phyloP scores from a whole-genome alignment of 2,888 invertebrate species.

The Chalcis sispes region DNA sequence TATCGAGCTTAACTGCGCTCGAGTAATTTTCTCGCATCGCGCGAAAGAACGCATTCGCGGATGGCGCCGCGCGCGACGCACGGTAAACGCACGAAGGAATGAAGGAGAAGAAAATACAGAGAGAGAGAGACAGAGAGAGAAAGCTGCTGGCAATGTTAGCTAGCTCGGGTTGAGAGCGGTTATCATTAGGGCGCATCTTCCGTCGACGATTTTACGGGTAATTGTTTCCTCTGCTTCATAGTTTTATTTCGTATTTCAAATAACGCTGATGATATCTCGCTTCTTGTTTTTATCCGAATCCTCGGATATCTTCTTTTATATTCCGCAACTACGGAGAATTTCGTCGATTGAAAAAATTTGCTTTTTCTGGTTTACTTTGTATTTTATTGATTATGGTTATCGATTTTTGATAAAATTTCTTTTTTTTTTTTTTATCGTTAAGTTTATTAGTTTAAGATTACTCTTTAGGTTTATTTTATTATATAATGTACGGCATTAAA shows the following conservation, averaged over 20 bases:
- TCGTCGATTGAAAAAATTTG: neutral
- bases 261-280: constrained; percentile 72
- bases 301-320: constrained; percentile 14
- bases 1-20: neutral
- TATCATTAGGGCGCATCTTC: constrained; percentile 74
- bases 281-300: constrained; percentile 60
- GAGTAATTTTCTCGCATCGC: constrained; percentile 16
- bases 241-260: constrained; percentile 72
- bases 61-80: neutral
- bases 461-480: too few species aligned
- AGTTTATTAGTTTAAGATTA: too few species aligned
- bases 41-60: neutral
- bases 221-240: constrained; percentile 76
- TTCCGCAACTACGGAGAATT: constrained; percentile 26
- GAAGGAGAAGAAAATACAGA: neutral
- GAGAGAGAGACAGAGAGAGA: neutral
- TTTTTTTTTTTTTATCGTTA: neutral
- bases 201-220: constrained; percentile 65
- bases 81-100: neutral
- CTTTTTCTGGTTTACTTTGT: neutral
- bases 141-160: neutral
- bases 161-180: constrained; percentile 64
- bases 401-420: neutral
- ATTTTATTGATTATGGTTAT: neutral
- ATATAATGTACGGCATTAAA: too few species aligned